Percentiles rank a stretch among this genome's conserved stretches.
These are phyloP conservation scores for Reinhardtius hippoglossoides DNA, from an alignment of 2,113 vertebrate genomes.

Conservation along the genomic window DNA sequence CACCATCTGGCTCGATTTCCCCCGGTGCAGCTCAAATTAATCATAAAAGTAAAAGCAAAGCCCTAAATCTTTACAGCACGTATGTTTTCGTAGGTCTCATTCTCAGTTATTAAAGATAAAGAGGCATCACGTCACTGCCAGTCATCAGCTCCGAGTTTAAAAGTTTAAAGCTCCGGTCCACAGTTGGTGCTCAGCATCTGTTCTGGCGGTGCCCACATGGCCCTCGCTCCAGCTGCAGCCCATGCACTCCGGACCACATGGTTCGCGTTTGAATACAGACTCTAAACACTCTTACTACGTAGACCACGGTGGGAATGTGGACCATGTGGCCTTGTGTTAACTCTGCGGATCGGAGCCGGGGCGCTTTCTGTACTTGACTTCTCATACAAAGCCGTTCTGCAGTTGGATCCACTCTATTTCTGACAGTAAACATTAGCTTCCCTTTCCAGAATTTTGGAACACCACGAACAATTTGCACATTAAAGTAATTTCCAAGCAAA, in stretches of 20 bases:
- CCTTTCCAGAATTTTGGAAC: constrained; percentile 8
- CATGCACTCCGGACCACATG: constrained; percentile 44
- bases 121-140: not conserved
- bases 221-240: constrained; percentile 45
- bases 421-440: constrained; percentile 15
- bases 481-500: constrained; percentile 36
- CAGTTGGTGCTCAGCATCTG: constrained; percentile 10
- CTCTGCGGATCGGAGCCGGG: not conserved
- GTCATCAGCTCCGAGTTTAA: not conserved
- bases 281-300: constrained; percentile 14
- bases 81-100: not conserved
- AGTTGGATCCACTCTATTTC: not conserved
- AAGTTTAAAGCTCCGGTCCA: not conserved
- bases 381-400: constrained; percentile 9
- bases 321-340: constrained; percentile 17
- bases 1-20: too few relatives aligned
- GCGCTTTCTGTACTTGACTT: not conserved
- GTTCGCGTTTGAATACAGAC: constrained; percentile 44
- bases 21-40: too few relatives aligned
- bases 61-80: too few relatives aligned
- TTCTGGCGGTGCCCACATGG: constrained; percentile 19
- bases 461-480: constrained; percentile 44
- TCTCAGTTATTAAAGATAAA: not conserved
- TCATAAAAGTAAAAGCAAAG: too few relatives aligned
- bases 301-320: constrained; percentile 36